Conservation (phyloP, 2,888 invertebrate genomes). For the Meiosimyza decipiens region DNA sequence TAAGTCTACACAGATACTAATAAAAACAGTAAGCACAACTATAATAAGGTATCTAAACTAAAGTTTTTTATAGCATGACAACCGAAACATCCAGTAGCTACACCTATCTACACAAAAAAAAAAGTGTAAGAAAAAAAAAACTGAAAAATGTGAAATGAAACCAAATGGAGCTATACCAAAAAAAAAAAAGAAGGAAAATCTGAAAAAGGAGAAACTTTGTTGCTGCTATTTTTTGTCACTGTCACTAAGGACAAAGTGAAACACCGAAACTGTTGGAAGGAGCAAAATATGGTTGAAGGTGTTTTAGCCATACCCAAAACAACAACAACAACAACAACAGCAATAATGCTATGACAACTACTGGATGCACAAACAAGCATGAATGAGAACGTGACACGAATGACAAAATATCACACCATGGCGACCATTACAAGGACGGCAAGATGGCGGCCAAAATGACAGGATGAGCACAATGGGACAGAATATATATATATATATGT, state of each 20-base stretch:
- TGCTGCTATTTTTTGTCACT: conserved; percentile 6
- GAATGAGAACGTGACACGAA: conserved; percentile 62
- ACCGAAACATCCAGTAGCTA: too few species aligned
- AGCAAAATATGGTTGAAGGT: too few species aligned
- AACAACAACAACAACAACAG: too few species aligned
- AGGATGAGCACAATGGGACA: not conserved
- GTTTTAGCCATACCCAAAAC: too few species aligned
- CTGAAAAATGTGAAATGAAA: conserved; percentile 1
- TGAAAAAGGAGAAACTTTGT: not conserved
- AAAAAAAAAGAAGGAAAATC: conserved; percentile 33
- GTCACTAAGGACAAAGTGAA: conserved; percentile 14
- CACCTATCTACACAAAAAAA: not conserved
- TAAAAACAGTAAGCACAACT: too few species aligned
- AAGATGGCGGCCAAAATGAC: conserved; percentile 16
- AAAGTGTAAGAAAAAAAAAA: conserved; percentile 5
- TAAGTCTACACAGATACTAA: too few species aligned
- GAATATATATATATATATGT: conserved; percentile 32
- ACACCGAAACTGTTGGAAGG: not conserved
- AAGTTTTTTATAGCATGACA: too few species aligned
- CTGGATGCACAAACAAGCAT: conserved; percentile 42
- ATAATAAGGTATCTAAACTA: too few species aligned
- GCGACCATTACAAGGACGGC: conserved; percentile 33
- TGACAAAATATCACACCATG: conserved; percentile 53
- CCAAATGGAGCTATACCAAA: conserved; percentile 52
- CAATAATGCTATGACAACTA: conserved; percentile 34